Conservation (phyloP, 2,888 invertebrate species). For the Trichopoda pennipes region DNA sequence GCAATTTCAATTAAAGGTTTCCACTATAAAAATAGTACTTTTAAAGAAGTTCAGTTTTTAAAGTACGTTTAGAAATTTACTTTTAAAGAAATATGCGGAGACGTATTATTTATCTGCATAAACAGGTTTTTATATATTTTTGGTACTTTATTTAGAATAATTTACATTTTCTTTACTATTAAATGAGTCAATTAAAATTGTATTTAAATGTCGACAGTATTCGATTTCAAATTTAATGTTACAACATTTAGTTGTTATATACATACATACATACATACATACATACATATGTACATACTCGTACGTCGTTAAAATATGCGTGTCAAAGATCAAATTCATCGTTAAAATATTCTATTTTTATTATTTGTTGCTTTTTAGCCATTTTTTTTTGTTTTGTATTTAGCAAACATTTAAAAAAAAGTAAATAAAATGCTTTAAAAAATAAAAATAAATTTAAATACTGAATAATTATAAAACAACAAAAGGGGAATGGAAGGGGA, state of each 20-base stretch:
- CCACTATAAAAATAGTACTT: too few relatives aligned
- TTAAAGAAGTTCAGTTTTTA: too few relatives aligned
- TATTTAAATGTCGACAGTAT: background rate
- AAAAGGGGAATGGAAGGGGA: conserved; percentile 1
- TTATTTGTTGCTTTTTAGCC: too few relatives aligned
- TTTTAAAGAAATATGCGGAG: too few relatives aligned
- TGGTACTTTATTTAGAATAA: too few relatives aligned
- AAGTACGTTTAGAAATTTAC: too few relatives aligned
- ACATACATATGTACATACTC: too few relatives aligned
- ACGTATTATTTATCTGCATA: too few relatives aligned
- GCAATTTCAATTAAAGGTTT: too few relatives aligned
- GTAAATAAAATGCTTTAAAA: conserved; percentile 15
- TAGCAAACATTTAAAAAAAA: conserved; percentile 29
- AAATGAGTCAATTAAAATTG: background rate
- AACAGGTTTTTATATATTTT: too few relatives aligned
- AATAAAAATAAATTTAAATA: conserved; percentile 34
- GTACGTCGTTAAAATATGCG: conserved; percentile 69
- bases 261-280: conserved; percentile 3
- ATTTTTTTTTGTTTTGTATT: too few relatives aligned
- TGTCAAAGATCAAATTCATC: conserved; percentile 78
- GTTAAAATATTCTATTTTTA: conserved; percentile 43
- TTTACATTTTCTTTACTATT: too few relatives aligned
- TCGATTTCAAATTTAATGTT: background rate
- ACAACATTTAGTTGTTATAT: background rate
- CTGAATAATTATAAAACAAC: background rate